These are phyloP conservation scores for Mesocricetus auratus DNA, from an alignment of 2,113 vertebrate genomes.

Conservation along the genomic window DNA sequence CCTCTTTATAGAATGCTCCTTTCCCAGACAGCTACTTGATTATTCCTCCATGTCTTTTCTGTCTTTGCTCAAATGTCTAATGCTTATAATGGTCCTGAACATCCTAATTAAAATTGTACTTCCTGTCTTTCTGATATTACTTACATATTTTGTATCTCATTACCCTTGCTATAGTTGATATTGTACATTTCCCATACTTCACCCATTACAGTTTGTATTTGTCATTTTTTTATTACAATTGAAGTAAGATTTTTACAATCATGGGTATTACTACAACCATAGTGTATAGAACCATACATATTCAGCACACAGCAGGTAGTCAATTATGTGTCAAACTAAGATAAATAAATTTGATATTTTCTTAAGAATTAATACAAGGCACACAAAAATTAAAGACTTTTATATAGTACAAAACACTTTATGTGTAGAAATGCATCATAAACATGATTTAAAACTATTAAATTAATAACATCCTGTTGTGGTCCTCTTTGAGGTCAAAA, in stretches of 20 bases:
- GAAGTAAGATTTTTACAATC: neutral
- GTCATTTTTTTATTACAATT: conserved; percentile 11
- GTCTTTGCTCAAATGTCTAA: neutral
- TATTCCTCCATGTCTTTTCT: neutral
- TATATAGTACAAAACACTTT: neutral
- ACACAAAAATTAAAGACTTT: neutral
- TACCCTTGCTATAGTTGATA: neutral
- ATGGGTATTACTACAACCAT: neutral
- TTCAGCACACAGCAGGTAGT: neutral
- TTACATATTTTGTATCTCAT: neutral
- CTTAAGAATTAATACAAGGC: neutral
- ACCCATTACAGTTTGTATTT: neutral
- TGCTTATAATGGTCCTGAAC: neutral
- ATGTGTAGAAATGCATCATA: neutral
- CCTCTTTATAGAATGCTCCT: neutral
- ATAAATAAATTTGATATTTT: neutral
- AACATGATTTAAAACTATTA: neutral
- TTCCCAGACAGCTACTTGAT: neutral
- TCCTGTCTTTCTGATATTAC: neutral
- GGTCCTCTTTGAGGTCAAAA: neutral
- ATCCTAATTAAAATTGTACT: neutral
- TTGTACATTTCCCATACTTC: neutral
- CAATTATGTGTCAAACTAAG: neutral
- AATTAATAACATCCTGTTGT: neutral
- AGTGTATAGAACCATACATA: neutral